phyloP scores from a whole-genome alignment of 2,888 invertebrate genomes.

The Galerucella nymphaeae region DNA sequence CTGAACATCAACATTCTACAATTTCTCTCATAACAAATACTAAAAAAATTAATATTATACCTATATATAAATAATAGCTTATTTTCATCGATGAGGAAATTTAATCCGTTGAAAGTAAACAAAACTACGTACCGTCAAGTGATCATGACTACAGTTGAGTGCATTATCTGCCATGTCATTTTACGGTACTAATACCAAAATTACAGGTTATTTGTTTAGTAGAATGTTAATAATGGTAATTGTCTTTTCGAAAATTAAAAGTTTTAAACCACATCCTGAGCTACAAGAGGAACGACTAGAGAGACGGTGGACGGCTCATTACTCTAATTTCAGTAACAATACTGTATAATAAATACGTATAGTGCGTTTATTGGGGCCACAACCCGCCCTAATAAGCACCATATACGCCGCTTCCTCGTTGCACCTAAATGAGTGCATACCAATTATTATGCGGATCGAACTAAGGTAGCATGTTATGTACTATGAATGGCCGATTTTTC shows the following conservation, averaged over 20 bases:
- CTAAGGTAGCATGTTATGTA: conserved; percentile 33
- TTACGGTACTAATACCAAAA: conserved; percentile 54
- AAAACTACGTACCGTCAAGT: conserved; percentile 12
- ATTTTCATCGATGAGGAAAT: neutral
- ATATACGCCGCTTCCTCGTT: conserved; percentile 58
- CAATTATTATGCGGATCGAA: conserved; percentile 43
- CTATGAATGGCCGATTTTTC: conserved; percentile 42
- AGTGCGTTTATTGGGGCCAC: conserved; percentile 59
- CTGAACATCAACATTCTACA: too few relatives aligned
- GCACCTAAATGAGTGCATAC: conserved; percentile 56
- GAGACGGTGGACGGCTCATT: conserved; percentile 53
- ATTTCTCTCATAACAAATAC: too few relatives aligned
- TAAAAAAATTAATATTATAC: too few relatives aligned
- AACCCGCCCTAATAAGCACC: conserved; percentile 62
- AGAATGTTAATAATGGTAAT: conserved; percentile 50
- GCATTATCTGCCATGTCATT: conserved; percentile 42
- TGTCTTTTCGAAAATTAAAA: conserved; percentile 48
- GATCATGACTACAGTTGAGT: conserved; percentile 25
- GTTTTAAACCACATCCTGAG: conserved; percentile 51
- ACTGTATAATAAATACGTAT: conserved; percentile 57
- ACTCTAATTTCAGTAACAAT: conserved; percentile 59
- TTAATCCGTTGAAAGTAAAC: conserved; percentile 15
- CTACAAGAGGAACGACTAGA: conserved; percentile 40
- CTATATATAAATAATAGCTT: neutral
- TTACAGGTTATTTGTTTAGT: conserved; percentile 51